Base-by-base conservation (phyloP, 2,888 invertebrate genomes). In the Venustoraphidia nigricollis region DNA sequence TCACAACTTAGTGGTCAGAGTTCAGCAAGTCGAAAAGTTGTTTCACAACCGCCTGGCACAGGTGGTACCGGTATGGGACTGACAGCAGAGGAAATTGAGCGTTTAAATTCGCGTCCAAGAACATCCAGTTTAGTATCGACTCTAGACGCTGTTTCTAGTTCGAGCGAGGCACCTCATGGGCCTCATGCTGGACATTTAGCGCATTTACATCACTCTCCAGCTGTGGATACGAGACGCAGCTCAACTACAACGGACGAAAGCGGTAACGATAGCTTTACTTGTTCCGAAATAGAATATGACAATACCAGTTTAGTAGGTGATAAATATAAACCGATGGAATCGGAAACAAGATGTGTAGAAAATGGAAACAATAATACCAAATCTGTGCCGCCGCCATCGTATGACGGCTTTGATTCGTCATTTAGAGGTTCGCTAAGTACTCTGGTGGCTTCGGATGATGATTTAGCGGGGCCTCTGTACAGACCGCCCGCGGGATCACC, bases 241-340 rank as follows among this genome's bases (percentile, higher is more conserved):
- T 86, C 87, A 9, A 84, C 84, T 0, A 86, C 87, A 9, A 88
- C 93, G 9, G 89, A 93, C 58, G 94, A 94, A 64, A 94, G 94
- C 66, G 86, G 85, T 6, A 93, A 95, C 67, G 95, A 96, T 63
- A 94, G 94, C 57, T 96, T 96, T 70, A 96, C 95, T 10, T 96
- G 95, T 69, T 95, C 95, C 0, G 95, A 95, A 71, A 94, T 94
- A 62, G 96, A 96, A 66, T 94, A 93, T 64, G 94, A 94, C 60
- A 91, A 92, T 62, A 86, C 88, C 59, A 87, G 87, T 59, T 70
- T 88, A 53, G 82, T 79, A 47, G 87, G 86, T 11, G 87, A 87
- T 60, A 87, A 88, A 61, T 72, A 79, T 51, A 67, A 66, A 56
- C 58, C 62, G 13, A 44, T 34, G 13, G 49, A 49, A 35, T 63